phyloP scores from a whole-genome alignment of 2,113 vertebrate genomes.

The Oryctolagus cuniculus region DNA sequence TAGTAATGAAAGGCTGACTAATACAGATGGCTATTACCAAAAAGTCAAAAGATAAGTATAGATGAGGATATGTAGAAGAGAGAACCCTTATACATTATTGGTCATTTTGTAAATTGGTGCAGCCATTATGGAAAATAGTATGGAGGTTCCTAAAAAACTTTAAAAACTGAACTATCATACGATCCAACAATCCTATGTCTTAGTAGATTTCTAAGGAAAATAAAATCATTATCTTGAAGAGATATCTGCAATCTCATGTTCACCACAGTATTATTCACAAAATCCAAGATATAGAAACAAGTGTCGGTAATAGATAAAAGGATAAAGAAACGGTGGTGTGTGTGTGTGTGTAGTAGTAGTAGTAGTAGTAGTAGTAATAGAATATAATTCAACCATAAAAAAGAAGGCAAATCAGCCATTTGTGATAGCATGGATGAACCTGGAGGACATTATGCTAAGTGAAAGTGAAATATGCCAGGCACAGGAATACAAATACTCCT shows the following conservation, averaged over 20 bases:
- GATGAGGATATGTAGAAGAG: background rate
- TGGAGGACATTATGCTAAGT: background rate
- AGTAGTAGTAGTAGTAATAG: background rate
- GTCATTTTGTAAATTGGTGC: background rate
- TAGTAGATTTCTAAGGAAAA: background rate
- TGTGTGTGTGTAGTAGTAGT: too few relatives aligned
- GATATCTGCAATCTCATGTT: background rate
- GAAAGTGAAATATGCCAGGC: background rate
- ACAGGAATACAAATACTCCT: background rate
- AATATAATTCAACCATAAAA: background rate
- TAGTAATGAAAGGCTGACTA: too few relatives aligned
- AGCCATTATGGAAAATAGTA: background rate
- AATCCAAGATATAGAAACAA: background rate
- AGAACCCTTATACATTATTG: background rate
- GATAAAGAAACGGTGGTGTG: background rate
- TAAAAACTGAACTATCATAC: background rate
- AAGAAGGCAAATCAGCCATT: background rate
- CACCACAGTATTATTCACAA: background rate
- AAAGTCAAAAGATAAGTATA: background rate
- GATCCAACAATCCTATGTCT: background rate
- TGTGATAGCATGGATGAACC: background rate
- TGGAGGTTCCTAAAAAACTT: background rate
- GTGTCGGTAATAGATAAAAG: background rate
- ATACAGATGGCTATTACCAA: background rate
- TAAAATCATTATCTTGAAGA: background rate